phyloP scores from a whole-genome alignment of 2,888 invertebrate genomes.

The Melipona bicolor region DNA sequence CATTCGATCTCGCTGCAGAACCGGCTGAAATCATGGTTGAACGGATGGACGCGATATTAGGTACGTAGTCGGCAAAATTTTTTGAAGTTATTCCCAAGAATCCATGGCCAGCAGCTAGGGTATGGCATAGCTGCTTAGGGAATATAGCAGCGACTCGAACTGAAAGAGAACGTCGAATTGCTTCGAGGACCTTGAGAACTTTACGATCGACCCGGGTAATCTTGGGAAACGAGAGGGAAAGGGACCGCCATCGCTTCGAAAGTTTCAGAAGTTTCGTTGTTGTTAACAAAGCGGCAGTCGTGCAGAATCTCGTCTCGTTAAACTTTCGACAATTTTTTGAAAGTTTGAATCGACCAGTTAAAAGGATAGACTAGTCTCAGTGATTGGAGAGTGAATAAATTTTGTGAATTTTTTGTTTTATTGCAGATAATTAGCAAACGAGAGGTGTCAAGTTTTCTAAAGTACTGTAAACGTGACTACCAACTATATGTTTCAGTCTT shows the following conservation, averaged over 20 bases:
- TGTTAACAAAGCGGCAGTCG: neutral
- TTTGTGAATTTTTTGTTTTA: too few species aligned
- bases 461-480: too few species aligned
- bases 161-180: constrained; percentile 12
- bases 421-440: too few species aligned
- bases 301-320: neutral
- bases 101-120: neutral
- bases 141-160: neutral
- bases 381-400: too few species aligned
- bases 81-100: neutral
- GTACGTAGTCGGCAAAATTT: constrained; percentile 6
- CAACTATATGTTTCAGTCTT: too few species aligned
- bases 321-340: neutral
- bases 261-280: constrained; percentile 12
- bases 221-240: constrained; percentile 15
- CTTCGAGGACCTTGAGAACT: constrained; percentile 27
- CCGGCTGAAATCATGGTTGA: neutral
- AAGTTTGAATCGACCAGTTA: too few species aligned
- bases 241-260: neutral
- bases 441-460: too few species aligned
- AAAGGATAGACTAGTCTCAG: too few species aligned
- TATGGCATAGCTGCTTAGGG: too few species aligned
- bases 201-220: constrained; percentile 6
- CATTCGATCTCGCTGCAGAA: neutral
- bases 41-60: constrained; percentile 8